Evolutionary conservation across 2,113 vertebrate species (phyloP), one percentile per base, ranked within the genome.

Genomic region (Trichechus manatus): DNA sequence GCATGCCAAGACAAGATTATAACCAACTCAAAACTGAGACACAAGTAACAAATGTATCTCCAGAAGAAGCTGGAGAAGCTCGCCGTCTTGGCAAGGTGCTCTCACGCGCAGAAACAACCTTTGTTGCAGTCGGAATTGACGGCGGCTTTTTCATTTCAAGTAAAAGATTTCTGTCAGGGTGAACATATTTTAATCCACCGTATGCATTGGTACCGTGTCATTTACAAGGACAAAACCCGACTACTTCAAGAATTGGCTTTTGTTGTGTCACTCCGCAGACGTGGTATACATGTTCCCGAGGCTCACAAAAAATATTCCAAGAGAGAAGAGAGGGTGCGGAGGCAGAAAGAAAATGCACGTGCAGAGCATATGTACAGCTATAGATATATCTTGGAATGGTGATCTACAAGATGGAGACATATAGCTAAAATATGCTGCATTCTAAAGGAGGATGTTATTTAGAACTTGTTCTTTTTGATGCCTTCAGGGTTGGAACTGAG

Each of bases 401-500:
- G 81, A 70, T 33, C 64, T 50, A 56, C 78, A 95, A 93, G 80
- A 95, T 64, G 92, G 36, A 82, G 61, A 47, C 33, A 86, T 25
- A 59, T 1, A 87, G 79, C 29, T 79, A 83, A 95, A 96, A 96
- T 75, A 89, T 31, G 42, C 86, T 42, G 63, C 63, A 17, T 79
- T 85, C 78, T 47, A 85, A 81, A 77, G 75, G 68, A 95, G 66
- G 23, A 20, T 91, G 75, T 47, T 91, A 96, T 80, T 97, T 85
- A 96, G 80, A 90, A 91, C 63, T 93, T 96, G 94, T 89, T 96
- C 96, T 96, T 97, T 96, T 96, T 42, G 75, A 95, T 91, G 92
- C 20, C 90, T 96, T 82, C 4, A 29, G 59, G 53, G 39, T 27
- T 96, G 66, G 50, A 96, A 66, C 53, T 56, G 39, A 90, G 80